A percentile compares a stretch with the other conserved stretches of the same genome.
Evolutionary conservation across 53 echinoderm and acorn worm genomes (phyloP).

Genomic region (Astropecten irregularis): DNA sequence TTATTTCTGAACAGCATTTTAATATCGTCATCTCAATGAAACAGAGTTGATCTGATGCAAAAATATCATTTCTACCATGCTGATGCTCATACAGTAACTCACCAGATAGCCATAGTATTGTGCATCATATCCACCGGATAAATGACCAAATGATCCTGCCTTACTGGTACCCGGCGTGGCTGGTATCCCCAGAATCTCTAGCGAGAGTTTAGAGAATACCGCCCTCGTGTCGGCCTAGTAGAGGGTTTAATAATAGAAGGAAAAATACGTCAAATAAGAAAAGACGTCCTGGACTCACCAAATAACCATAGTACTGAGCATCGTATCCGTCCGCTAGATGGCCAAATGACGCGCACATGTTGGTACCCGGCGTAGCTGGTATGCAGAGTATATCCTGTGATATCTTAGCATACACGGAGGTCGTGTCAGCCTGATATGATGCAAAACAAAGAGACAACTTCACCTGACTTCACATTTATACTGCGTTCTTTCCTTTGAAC

Average conservation of each 20-base stretch:
- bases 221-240: slow-evolving; percentile 72
- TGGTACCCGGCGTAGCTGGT: slow-evolving; percentile 94
- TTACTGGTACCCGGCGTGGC: slow-evolving; percentile 96
- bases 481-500: too few species aligned
- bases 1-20: too few species aligned
- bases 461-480: not conserved
- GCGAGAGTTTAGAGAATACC: slow-evolving; percentile 70
- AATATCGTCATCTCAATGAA: too few species aligned
- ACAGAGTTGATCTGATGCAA: too few species aligned
- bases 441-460: not conserved
- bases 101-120: slow-evolving; percentile 99
- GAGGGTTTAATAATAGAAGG: not conserved
- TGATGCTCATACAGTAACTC: too few species aligned
- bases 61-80: too few species aligned
- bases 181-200: slow-evolving; percentile 90
- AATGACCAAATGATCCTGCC: slow-evolving; percentile 92
- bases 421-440: slow-evolving; percentile 69
- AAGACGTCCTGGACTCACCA: slow-evolving; percentile 66
- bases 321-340: slow-evolving; percentile 98
- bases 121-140: slow-evolving; percentile 95
- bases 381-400: slow-evolving; percentile 88
- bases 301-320: slow-evolving; percentile 99
- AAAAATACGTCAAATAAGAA: not conserved
- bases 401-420: slow-evolving; percentile 69
- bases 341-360: slow-evolving; percentile 99